Evolutionary conservation across 2,113 vertebrate genomes (phyloP).

Genomic region (Pluvialis apricaria): DNA sequence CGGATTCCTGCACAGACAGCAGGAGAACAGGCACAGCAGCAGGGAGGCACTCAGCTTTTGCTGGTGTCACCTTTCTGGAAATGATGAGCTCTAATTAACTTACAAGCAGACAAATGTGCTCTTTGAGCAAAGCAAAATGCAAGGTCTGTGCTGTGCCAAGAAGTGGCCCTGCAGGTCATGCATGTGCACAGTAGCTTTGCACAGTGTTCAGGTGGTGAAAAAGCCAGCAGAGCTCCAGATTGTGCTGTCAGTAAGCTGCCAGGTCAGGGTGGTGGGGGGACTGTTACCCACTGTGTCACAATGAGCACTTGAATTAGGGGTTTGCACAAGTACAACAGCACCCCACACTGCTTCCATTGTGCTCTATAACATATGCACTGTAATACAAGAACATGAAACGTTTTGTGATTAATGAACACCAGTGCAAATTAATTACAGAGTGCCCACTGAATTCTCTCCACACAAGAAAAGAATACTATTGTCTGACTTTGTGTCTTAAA

Average conservation of each 20-base stretch:
- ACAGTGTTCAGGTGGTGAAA: too few species aligned
- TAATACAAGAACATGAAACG: background rate
- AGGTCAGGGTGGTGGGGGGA: too few species aligned
- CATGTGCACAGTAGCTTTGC: background rate
- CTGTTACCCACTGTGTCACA: background rate
- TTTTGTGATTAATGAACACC: background rate
- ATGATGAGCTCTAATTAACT: background rate
- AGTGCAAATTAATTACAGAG: background rate
- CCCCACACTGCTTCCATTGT: fast-evolving
- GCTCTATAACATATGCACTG: too few species aligned
- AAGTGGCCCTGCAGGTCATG: too few species aligned
- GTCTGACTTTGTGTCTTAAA: background rate
- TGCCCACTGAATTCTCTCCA: background rate
- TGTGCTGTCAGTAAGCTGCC: too few species aligned
- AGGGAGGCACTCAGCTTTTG: background rate
- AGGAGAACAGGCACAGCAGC: background rate
- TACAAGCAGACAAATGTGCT: background rate
- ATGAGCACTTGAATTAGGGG: fast-evolving
- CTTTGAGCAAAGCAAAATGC: background rate
- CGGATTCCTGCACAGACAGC: background rate
- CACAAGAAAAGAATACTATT: background rate
- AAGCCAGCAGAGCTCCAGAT: background rate
- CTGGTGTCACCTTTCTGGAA: background rate
- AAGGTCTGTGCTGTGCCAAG: background rate
- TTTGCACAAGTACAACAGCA: background rate